Percentiles rank a stretch among this genome's conserved stretches.
Evolutionary conservation across 2,113 vertebrate genomes (phyloP).

Genomic region (Pontoporia blainvillei): DNA sequence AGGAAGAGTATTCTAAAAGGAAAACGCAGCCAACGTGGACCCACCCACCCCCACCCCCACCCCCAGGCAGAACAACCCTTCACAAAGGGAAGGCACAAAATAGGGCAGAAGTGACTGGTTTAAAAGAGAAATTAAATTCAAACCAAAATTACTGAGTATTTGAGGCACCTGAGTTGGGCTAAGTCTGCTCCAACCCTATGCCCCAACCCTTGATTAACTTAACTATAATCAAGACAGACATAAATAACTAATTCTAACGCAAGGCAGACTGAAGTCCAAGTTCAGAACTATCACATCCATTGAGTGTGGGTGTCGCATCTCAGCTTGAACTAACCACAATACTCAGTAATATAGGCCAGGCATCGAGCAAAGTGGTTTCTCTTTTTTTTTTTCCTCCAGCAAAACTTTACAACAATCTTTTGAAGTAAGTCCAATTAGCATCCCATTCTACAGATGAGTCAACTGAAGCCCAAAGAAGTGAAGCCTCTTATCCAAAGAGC

Average conservation of each 20-base stretch:
- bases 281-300: not conserved
- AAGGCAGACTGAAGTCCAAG: not conserved
- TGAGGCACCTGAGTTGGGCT: not conserved
- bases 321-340: not conserved
- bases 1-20: constrained; percentile 52
- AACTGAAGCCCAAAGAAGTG: not conserved
- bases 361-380: not conserved
- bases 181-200: not conserved
- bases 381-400: not conserved
- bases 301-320: not conserved
- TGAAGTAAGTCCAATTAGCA: not conserved
- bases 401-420: not conserved
- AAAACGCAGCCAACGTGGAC: not conserved
- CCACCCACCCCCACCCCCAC: not conserved
- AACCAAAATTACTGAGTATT: not conserved
- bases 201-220: not conserved
- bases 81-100: not conserved
- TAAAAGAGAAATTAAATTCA: not conserved
- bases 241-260: not conserved
- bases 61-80: not conserved
- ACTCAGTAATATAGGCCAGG: not conserved
- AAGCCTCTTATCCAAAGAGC: not conserved
- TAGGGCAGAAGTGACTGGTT: not conserved
- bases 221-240: not conserved
- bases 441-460: not conserved